Conservation (phyloP, 1,140 invertebrate species). For the Papilio polytes region DNA sequence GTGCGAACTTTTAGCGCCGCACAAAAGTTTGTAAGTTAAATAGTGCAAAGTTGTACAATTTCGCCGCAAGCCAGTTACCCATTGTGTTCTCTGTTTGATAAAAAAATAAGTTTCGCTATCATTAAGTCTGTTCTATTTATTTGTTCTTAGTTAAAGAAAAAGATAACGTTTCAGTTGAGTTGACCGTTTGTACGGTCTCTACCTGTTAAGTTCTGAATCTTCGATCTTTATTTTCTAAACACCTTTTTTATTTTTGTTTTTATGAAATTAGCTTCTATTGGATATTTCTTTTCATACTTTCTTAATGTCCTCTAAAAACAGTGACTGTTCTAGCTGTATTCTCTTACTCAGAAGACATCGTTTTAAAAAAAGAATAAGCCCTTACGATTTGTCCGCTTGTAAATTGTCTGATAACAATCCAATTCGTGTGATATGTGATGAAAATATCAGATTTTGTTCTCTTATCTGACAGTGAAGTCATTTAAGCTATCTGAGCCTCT, state of each 20-base stretch:
- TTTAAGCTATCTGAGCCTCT: too few relatives aligned
- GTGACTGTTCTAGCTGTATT: too few relatives aligned
- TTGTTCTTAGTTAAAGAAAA: not conserved
- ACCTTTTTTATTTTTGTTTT: not conserved
- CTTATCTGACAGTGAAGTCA: too few relatives aligned
- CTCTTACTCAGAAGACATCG: too few relatives aligned
- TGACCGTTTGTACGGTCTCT: not conserved
- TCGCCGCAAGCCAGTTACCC: slow-evolving; percentile 61
- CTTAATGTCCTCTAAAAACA: too few relatives aligned
- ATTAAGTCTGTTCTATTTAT: slow-evolving; percentile 38
- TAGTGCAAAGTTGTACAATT: slow-evolving; percentile 72
- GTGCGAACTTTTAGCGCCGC: slow-evolving; percentile 49
- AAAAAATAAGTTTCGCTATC: slow-evolving; percentile 51
- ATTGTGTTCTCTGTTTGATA: slow-evolving; percentile 56
- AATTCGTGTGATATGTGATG: too few relatives aligned
- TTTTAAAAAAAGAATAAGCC: too few relatives aligned
- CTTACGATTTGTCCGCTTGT: too few relatives aligned
- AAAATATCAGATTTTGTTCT: too few relatives aligned
- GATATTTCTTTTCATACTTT: too few relatives aligned
- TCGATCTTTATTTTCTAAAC: not conserved
- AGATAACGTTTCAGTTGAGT: not conserved
- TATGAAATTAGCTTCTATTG: not conserved
- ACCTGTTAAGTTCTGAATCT: not conserved
- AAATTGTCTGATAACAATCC: too few relatives aligned
- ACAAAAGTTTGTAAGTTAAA: slow-evolving; percentile 68